A percentile compares a stretch with the other conserved stretches of the same genome.
Conservation (phyloP, 1,140 invertebrate genomes). For the Apocrypta bakeri region DNA sequence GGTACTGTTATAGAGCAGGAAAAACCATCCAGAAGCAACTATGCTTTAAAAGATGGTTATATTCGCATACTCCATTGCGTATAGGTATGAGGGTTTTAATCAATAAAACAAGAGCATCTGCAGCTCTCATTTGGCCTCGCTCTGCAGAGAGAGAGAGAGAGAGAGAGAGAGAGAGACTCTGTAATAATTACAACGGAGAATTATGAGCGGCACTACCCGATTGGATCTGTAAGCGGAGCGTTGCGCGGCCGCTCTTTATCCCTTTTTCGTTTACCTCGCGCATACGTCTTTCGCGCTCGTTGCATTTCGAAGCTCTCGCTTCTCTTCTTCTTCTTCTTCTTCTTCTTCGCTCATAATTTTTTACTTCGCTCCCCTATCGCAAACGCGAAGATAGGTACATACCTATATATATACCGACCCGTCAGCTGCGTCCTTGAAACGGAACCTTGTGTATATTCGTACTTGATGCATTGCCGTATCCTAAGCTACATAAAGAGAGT, state of each 20-base stretch:
- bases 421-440: slow-evolving; percentile 6
- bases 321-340: slow-evolving; percentile 12
- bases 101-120: slow-evolving; percentile 69
- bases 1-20: neutral
- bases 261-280: slow-evolving; percentile 37
- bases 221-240: slow-evolving; percentile 67
- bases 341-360: neutral
- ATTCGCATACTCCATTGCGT: neutral
- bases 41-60: slow-evolving; percentile 5
- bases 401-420: neutral
- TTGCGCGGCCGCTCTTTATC: slow-evolving; percentile 38
- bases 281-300: slow-evolving; percentile 23
- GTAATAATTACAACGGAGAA: slow-evolving; percentile 71
- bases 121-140: slow-evolving; percentile 42
- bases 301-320: neutral
- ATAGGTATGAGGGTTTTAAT: slow-evolving; percentile 59
- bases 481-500: neutral
- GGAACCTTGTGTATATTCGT: neutral
- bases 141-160: slow-evolving; percentile 44
- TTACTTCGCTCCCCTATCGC: neutral
- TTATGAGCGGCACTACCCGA: slow-evolving; percentile 69
- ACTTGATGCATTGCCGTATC: neutral
- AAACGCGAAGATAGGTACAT: neutral
- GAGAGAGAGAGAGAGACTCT: slow-evolving; percentile 21
- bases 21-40: slow-evolving; percentile 11